Base-by-base conservation (phyloP, 2,888 invertebrate genomes). In the Pemphredon lugubris region DNA sequence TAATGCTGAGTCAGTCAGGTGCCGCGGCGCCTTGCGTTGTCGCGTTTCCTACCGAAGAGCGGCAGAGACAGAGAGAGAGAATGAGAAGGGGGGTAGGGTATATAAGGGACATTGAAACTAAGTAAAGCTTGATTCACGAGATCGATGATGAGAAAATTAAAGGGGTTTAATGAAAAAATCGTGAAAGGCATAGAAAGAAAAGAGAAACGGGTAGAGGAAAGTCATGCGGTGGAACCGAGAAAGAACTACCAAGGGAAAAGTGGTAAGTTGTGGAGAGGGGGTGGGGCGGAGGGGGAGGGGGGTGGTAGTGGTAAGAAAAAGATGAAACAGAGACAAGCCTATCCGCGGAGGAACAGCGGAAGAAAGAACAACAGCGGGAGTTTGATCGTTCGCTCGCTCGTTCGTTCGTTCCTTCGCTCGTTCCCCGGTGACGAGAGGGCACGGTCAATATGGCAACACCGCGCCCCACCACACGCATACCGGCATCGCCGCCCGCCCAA, bases 391-490 rank as follows among this genome's bases (percentile, higher is more conserved):
- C 11, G 64, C 50, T 75, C 44, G n/a, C n/a, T n/a, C n/a, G n/a
- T n/a, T n/a, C n/a, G n/a, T n/a, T n/a, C n/a, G n/a, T n/a, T n/a
- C n/a, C 37, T 48, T 42, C 30, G 66, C 47, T 70, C 61, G 74
- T 71, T 71, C 68, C 69, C 75, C 75, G 80, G 75, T 75, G 80
- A 79, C 81, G 82, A n/a, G n/a, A 74, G 81, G 76, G 72, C 75
- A 80, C 86, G 88, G 87, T 88, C 89, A 88, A 89, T 89, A 89
- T 87, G 89, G 88, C 88, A 88, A 88, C 89, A 84, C 79, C 84
- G 89, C 87, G 84, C 86, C 84, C 86, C 76, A 77, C 77, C 81
- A 58, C 69, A 73, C 72, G 75, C 77, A 86, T 84, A 82, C 86
- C 84, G 82, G 83, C 77, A 79, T 71, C 73, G 71, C 60, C 68